phyloP scores from a whole-genome alignment of 2,113 vertebrate genomes.

The Sturnus vulgaris region DNA sequence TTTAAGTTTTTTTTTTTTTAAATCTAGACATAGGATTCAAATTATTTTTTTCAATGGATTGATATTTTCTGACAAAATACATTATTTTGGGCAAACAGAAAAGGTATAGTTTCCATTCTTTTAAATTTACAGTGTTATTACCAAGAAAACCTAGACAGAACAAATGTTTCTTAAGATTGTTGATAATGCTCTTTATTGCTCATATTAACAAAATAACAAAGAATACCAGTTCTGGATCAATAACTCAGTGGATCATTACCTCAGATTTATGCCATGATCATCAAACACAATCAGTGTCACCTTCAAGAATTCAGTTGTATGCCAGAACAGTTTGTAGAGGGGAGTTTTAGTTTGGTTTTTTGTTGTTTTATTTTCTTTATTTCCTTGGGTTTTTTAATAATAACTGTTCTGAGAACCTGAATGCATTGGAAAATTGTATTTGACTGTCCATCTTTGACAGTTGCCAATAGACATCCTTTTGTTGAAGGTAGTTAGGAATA shows the following conservation, averaged over 20 bases:
- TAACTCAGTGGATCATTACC: background rate
- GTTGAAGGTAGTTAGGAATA: background rate
- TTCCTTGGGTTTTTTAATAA: background rate
- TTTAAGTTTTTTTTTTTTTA: background rate
- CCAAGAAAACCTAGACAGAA: background rate
- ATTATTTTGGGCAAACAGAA: background rate
- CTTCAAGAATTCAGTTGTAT: background rate
- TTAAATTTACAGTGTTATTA: background rate
- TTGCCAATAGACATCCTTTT: background rate
- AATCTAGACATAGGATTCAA: background rate
- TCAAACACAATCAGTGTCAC: background rate
- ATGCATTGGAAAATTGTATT: background rate
- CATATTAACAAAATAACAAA: background rate
- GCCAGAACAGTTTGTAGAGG: accelerated
- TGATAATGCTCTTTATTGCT: background rate
- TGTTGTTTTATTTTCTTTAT: too few species aligned
- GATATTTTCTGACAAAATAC: background rate
- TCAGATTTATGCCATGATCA: background rate
- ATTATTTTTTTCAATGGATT: background rate
- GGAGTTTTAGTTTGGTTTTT: too few species aligned
- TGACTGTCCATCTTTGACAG: background rate
- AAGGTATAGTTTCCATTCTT: background rate
- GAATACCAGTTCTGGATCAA: background rate
- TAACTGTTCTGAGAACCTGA: background rate
- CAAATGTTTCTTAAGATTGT: background rate